These are phyloP conservation scores for Imbricaverruca yamaguchii DNA, from an alignment of 2,888 invertebrate species.

Conservation along the genomic window DNA sequence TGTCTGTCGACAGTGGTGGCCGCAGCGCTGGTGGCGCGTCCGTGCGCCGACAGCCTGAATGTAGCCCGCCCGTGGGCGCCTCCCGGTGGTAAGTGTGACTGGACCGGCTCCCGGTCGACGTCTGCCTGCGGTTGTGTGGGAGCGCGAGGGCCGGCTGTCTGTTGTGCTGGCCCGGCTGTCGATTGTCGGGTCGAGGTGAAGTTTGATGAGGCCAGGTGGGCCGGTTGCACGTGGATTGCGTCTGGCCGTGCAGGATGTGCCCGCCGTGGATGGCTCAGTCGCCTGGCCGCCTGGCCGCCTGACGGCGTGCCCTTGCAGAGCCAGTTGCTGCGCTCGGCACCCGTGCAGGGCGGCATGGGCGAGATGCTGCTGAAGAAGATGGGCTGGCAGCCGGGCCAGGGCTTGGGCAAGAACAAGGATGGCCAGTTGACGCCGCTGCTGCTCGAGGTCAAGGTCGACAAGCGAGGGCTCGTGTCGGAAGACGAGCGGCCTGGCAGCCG, in stretches of 20 bases:
- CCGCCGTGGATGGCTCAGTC: too few species aligned
- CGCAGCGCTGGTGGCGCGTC: background rate
- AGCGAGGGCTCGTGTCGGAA: constrained; percentile 56
- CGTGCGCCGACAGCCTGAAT: background rate
- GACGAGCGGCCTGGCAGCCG: background rate
- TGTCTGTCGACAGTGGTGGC: background rate
- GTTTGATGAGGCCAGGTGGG: too few species aligned
- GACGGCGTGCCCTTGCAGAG: constrained; percentile 53
- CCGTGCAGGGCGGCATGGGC: constrained; percentile 90
- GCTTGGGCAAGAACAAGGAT: constrained; percentile 89
- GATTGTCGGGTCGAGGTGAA: too few species aligned
- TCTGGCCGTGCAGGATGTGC: too few species aligned
- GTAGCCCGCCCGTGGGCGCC: background rate
- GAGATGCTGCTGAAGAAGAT: constrained; percentile 95
- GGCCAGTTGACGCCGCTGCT: constrained; percentile 82
- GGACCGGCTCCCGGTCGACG: too few species aligned
- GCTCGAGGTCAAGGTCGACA: constrained; percentile 92
- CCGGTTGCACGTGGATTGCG: too few species aligned
- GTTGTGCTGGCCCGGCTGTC: too few species aligned
- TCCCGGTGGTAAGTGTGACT: background rate
- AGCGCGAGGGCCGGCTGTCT: too few species aligned
- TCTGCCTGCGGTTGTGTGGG: too few species aligned
- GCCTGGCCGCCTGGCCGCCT: constrained; percentile 26
- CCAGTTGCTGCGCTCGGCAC: constrained; percentile 80
- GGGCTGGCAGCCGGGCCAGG: constrained; percentile 97